Evolutionary conservation across 2,888 invertebrate genomes (phyloP), one percentile per base, ranked within the genome.

Genomic region (Rotaria magnacalcarata): DNA sequence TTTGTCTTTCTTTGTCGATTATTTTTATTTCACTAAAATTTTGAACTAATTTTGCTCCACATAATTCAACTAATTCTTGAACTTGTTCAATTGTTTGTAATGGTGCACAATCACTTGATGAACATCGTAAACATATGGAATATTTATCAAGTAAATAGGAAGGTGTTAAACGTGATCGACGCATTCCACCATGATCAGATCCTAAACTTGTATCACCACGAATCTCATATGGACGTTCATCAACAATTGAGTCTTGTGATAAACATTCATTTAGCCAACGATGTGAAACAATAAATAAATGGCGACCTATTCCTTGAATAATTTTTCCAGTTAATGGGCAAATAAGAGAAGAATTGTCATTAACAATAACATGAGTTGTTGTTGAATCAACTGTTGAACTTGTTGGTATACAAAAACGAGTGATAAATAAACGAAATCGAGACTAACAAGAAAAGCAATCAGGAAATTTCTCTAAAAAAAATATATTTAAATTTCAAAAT

Each of bases 201-300:
- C 47, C 80, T 47, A 43, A 47, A 80, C 47, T 47, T 80, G 47
- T 47, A 80, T 80, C 80, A 80, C 80, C 80, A 80, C 80, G 80
- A 21, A 80, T 80, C 47, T 80, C 80, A 47, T 80, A 80, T n/a
- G 80, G 47, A 47, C 43, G 43, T 47, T 80, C 80, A 47, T 80
- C 80, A 14, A 80, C 24, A 11, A 47, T 47, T 10, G 43, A 4
- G 0, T 80, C n/a, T 80, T 80, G 43, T 1, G 24, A 21, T 80
- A 80, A 47, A 47, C 47, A 80, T 80, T 80, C 47, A 47, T n/a
- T 80, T 47, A 80, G 11, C 80, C 80, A 80, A 80, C 80, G 80
- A 80, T 80, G 16, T n/a, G 80, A 80, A 80, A 80, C 80, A n/a
- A 80, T 80, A 80, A 80, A 80, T 47, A 80, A 47, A 47, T 80